Conservation (phyloP, 1,140 invertebrate genomes). For the Drosophila tropicalis region DNA sequence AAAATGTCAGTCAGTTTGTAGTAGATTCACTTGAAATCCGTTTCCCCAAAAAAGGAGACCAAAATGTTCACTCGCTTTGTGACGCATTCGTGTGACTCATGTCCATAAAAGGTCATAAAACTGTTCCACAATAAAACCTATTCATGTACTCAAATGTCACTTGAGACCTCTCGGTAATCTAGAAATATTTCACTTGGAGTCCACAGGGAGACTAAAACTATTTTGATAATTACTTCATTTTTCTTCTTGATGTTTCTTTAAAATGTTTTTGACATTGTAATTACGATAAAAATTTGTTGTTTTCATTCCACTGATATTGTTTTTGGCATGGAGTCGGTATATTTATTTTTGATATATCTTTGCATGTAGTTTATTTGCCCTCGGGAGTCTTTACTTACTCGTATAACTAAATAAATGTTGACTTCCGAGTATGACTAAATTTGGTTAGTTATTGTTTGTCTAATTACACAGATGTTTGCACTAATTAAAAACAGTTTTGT, state of each 20-base stretch:
- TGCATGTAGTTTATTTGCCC: neutral
- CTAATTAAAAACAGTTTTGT: constrained; percentile 24
- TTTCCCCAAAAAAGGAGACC: neutral
- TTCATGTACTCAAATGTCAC: constrained; percentile 19
- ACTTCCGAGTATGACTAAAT: constrained; percentile 26
- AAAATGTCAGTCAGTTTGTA: constrained; percentile 3
- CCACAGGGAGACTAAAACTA: too few relatives aligned
- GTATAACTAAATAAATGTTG: constrained; percentile 31
- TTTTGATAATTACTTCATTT: too few relatives aligned
- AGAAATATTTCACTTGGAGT: too few relatives aligned
- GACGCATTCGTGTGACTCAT: constrained; percentile 44
- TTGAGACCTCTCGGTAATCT: too few relatives aligned
- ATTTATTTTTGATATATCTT: neutral
- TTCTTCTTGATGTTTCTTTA: too few relatives aligned
- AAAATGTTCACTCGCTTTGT: neutral
- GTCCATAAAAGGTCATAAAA: constrained; percentile 56
- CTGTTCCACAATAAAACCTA: neutral
- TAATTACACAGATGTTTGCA: constrained; percentile 32
- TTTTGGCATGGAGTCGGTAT: neutral
- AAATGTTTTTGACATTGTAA: too few relatives aligned
- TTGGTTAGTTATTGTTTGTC: neutral
- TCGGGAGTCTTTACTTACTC: constrained; percentile 31
- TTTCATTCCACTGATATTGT: neutral
- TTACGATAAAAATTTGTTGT: too few relatives aligned
- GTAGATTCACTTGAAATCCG: constrained; percentile 1